These are phyloP conservation scores for Mastomys natalensis DNA, from an alignment of 2,113 vertebrate species.

Conservation along the genomic window DNA sequence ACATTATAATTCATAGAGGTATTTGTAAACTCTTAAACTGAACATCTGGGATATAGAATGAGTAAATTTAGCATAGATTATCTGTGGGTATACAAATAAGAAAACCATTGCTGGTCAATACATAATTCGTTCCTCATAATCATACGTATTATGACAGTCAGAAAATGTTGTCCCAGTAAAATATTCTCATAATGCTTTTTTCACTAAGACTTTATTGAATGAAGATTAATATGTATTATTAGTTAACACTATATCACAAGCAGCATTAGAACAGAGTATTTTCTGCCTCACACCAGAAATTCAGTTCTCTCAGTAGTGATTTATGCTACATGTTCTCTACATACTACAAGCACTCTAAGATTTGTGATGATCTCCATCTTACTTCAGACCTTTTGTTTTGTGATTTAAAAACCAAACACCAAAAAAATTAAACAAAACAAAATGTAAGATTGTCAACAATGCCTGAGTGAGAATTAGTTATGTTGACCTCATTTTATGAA, in stretches of 20 bases:
- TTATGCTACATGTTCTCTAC: background rate
- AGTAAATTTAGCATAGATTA: background rate
- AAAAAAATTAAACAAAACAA: background rate
- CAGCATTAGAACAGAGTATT: background rate
- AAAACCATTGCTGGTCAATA: conserved; percentile 13
- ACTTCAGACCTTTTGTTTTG: background rate
- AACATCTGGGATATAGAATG: conserved; percentile 13
- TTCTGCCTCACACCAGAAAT: background rate
- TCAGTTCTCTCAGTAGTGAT: background rate
- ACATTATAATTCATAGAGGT: background rate
- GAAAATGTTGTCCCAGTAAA: background rate
- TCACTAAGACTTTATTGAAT: conserved; percentile 2
- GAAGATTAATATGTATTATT: rapidly evolving
- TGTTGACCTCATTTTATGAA: background rate
- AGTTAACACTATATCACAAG: background rate
- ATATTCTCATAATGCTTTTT: background rate
- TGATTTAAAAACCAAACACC: too few relatives aligned
- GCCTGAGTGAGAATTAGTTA: background rate
- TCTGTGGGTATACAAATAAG: background rate
- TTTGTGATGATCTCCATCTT: background rate
- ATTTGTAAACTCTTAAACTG: background rate
- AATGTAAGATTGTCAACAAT: background rate
- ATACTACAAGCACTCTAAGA: background rate
- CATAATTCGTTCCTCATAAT: background rate
- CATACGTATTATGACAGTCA: background rate